phyloP scores from a whole-genome alignment of 1,140 invertebrate genomes.

The Drosophila funebris region DNA sequence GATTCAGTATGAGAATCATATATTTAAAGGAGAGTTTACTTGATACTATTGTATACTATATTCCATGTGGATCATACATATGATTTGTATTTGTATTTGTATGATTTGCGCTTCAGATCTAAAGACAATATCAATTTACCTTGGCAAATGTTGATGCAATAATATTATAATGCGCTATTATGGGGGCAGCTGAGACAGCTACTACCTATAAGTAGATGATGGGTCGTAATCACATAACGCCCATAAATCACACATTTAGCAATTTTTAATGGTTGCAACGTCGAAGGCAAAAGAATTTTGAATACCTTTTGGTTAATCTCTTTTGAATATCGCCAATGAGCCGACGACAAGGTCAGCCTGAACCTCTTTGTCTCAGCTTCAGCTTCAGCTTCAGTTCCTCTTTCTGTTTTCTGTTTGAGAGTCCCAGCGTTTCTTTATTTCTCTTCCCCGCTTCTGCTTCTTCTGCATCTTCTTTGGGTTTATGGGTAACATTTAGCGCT shows the following conservation, averaged over 20 bases:
- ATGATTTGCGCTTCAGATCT: neutral
- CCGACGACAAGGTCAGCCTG: conserved; percentile 40
- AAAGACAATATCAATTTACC: neutral
- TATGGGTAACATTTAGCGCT: conserved; percentile 17
- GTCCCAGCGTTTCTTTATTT: neutral
- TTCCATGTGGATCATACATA: too few species aligned
- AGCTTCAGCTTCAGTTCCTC: neutral
- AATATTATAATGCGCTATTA: conserved; percentile 14
- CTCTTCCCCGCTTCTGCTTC: too few species aligned
- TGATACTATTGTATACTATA: too few species aligned
- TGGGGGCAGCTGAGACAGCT: neutral
- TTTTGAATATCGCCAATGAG: conserved; percentile 50
- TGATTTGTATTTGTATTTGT: too few species aligned
- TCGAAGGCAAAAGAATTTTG: conserved; percentile 24
- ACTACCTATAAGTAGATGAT: conserved; percentile 23
- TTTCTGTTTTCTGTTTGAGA: neutral
- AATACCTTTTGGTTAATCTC: conserved; percentile 48
- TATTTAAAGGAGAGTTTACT: too few species aligned
- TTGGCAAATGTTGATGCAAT: conserved; percentile 13
- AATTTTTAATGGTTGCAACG: conserved; percentile 28
- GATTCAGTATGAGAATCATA: too few species aligned
- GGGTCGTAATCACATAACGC: conserved; percentile 38
- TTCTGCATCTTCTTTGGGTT: neutral
- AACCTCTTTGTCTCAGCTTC: conserved; percentile 1
- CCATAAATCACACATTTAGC: conserved; percentile 43